Percentiles rank a stretch among this genome's conserved stretches.
These are phyloP conservation scores for Orchesella flavescens DNA, from an alignment of 2,888 invertebrate genomes.

Conservation along the genomic window DNA sequence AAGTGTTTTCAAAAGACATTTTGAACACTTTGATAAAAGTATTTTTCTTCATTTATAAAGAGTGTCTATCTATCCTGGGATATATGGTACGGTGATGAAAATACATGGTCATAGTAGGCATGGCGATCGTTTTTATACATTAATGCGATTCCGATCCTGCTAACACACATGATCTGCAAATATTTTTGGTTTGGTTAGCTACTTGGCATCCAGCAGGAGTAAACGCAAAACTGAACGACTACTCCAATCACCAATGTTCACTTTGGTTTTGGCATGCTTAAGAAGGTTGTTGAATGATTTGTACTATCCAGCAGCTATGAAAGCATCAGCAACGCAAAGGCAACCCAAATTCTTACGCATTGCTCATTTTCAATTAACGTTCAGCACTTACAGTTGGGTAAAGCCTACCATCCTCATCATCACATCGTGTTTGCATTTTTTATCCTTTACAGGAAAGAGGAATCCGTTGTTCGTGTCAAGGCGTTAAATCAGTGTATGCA, in stretches of 20 bases:
- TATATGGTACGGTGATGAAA: too few species aligned
- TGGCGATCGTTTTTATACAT: too few species aligned
- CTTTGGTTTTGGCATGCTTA: neutral
- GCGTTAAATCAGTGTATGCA: neutral
- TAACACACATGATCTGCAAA: slow-evolving; percentile 32
- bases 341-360: neutral
- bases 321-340: slow-evolving; percentile 10
- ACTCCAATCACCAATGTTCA: neutral
- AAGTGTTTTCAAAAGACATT: slow-evolving; percentile 64
- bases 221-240: slow-evolving; percentile 1
- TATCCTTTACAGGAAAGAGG: slow-evolving; percentile 46
- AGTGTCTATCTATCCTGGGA: too few species aligned
- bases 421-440: slow-evolving; percentile 56
- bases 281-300: neutral
- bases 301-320: slow-evolving; percentile 12
- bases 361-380: slow-evolving; percentile 30
- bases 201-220: slow-evolving; percentile 41
- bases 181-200: slow-evolving; percentile 47
- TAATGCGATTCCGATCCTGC: too few species aligned
- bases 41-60: slow-evolving; percentile 37
- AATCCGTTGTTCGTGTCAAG: slow-evolving; percentile 11
- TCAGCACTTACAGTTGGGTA: slow-evolving; percentile 53
- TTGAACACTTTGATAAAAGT: slow-evolving; percentile 50
- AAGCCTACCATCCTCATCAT: neutral
- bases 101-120: too few species aligned